A percentile compares a stretch with the other conserved stretches of the same genome.
phyloP scores from a whole-genome alignment of 1,140 invertebrate genomes.

The Melipona quadrifasciata region DNA sequence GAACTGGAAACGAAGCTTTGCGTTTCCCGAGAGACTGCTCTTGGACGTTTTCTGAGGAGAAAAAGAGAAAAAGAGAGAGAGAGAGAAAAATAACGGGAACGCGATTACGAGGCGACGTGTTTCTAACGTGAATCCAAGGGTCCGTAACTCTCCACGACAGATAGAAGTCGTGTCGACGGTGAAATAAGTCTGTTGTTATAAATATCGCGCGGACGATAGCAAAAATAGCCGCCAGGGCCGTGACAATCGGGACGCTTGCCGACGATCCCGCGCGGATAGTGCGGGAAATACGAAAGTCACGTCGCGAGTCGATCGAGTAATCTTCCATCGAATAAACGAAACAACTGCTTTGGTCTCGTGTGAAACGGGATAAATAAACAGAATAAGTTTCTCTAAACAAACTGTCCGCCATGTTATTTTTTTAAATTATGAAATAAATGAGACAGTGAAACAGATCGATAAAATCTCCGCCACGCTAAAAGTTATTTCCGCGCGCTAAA shows the following conservation, averaged over 20 bases:
- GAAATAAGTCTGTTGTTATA: conserved; percentile 76
- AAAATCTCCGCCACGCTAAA: no score
- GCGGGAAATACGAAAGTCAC: neutral
- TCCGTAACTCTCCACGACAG: conserved; percentile 31
- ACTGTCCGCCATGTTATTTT: no score
- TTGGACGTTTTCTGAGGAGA: no score
- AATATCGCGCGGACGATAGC: conserved; percentile 74
- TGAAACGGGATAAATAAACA: no score
- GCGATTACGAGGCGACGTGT: neutral
- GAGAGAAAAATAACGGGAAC: neutral
- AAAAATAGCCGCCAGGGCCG: conserved; percentile 77
- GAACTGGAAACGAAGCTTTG: neutral
- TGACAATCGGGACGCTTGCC: conserved; percentile 54
- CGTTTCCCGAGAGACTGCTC: neutral
- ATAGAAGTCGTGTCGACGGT: conserved; percentile 52
- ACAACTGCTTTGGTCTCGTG: neutral
- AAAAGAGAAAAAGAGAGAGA: neutral
- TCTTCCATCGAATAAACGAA: no score
- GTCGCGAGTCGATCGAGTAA: no score
- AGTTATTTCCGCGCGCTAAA: no score
- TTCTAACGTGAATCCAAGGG: conserved; percentile 41
- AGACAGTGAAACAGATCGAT: no score
- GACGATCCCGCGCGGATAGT: neutral
- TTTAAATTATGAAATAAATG: no score
- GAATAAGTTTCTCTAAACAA: no score